Conservation (phyloP, 2,113 vertebrate genomes). For the Accipiter virgatus region DNA sequence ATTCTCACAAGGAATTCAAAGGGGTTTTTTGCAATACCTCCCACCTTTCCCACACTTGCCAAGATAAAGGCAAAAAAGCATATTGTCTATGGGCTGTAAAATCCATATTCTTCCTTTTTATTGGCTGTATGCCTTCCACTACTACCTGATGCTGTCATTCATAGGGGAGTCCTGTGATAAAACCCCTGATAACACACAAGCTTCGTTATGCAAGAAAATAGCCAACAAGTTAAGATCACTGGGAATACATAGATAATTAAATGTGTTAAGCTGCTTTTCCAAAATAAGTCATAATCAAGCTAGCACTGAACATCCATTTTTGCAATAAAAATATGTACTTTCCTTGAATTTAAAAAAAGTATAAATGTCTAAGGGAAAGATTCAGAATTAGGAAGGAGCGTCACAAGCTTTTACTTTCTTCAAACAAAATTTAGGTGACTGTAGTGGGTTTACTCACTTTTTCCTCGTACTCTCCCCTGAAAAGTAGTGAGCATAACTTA, state of each 20-base stretch:
- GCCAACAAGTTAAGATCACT: neutral
- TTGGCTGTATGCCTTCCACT: neutral
- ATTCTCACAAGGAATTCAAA: neutral
- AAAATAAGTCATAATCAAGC: neutral
- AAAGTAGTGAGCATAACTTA: neutral
- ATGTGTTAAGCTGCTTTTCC: neutral
- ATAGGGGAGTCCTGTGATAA: neutral
- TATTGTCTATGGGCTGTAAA: neutral
- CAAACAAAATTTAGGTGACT: neutral
- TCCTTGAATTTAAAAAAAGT: neutral
- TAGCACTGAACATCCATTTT: neutral
- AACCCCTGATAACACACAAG: neutral
- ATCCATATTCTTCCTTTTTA: neutral
- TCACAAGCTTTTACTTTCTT: neutral
- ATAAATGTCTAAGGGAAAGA: neutral
- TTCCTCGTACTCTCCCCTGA: neutral
- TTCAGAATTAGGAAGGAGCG: neutral
- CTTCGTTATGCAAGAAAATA: neutral
- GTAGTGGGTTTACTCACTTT: neutral
- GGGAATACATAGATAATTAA: neutral
- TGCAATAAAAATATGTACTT: neutral
- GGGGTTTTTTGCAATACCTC: neutral
- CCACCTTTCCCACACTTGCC: neutral
- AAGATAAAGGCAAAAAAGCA: neutral
- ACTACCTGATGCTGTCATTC: neutral